Evolutionary conservation across 2,888 invertebrate genomes (phyloP).

Genomic region (Atrina japonica): DNA sequence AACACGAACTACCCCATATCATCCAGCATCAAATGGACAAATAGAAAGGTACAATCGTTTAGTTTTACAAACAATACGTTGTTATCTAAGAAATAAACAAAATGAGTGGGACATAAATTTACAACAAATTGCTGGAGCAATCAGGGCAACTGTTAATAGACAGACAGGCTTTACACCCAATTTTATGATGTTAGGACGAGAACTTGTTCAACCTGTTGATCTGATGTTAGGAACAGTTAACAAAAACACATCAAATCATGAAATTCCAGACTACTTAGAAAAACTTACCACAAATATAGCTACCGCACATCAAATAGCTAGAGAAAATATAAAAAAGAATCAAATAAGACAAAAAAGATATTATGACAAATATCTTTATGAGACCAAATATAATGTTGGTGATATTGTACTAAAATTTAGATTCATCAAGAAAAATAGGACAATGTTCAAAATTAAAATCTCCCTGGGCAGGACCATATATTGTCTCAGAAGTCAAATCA

Average conservation of each 20-base stretch:
- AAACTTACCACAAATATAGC: no score
- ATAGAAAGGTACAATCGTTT: conserved; percentile 37
- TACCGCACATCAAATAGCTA: no score
- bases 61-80: conserved; percentile 18
- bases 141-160: conserved; percentile 36
- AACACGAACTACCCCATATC: no score
- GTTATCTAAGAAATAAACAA: conserved; percentile 26
- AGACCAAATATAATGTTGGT: background rate
- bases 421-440: no score
- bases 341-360: no score
- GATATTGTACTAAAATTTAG: conserved; percentile 10
- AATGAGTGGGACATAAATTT: conserved; percentile 35
- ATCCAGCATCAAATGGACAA: conserved; percentile 38
- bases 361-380: conserved; percentile 2
- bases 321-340: no score
- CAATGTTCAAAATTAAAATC: no score
- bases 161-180: conserved; percentile 45
- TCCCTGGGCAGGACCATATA: no score
- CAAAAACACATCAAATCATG: background rate
- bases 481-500: no score
- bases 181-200: conserved; percentile 43
- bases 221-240: conserved; percentile 22
- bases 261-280: no score
- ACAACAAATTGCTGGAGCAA: conserved; percentile 36
- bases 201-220: conserved; percentile 28